These are phyloP conservation scores for Calameuta idolon DNA, from an alignment of 2,888 invertebrate genomes.

Conservation along the genomic window DNA sequence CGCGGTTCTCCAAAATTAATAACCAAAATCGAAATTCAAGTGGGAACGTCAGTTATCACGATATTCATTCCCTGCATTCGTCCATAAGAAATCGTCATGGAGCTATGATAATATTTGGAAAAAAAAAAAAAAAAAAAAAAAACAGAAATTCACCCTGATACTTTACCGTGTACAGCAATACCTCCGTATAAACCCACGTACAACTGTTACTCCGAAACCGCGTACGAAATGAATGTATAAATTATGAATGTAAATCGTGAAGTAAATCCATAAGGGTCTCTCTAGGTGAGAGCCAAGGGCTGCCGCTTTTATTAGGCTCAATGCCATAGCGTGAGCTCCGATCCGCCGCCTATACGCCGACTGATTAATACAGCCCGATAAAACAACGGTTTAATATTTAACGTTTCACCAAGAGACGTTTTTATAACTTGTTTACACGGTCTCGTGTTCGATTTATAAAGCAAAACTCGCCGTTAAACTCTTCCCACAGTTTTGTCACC, in stretches of 20 bases:
- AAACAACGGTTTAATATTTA: slow-evolving; percentile 42
- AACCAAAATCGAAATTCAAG: slow-evolving; percentile 40
- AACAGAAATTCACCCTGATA: neutral
- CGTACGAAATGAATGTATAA: slow-evolving; percentile 35
- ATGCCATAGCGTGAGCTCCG: slow-evolving; percentile 38
- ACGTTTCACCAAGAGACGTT: slow-evolving; percentile 34
- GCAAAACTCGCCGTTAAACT: slow-evolving; percentile 10
- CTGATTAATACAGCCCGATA: slow-evolving; percentile 47
- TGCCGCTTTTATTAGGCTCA: neutral
- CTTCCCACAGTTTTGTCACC: slow-evolving; percentile 14
- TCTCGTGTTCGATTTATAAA: slow-evolving; percentile 32
- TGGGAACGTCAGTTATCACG: slow-evolving; percentile 3
- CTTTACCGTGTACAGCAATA: too few relatives aligned
- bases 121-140: too few relatives aligned
- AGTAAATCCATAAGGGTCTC: neutral
- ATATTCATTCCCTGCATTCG: neutral
- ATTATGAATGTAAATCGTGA: slow-evolving; percentile 44
- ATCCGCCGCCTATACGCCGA: slow-evolving; percentile 31
- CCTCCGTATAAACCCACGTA: neutral
- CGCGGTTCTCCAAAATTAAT: slow-evolving; percentile 55
- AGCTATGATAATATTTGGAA: neutral
- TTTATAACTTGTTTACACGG: slow-evolving; percentile 45
- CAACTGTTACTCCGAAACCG: neutral
- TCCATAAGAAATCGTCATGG: neutral
- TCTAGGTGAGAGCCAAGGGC: neutral